Evolutionary conservation across 1,140 invertebrate species (phyloP), one percentile per base, ranked within the genome.

Genomic region (Wasmannia auropunctata): DNA sequence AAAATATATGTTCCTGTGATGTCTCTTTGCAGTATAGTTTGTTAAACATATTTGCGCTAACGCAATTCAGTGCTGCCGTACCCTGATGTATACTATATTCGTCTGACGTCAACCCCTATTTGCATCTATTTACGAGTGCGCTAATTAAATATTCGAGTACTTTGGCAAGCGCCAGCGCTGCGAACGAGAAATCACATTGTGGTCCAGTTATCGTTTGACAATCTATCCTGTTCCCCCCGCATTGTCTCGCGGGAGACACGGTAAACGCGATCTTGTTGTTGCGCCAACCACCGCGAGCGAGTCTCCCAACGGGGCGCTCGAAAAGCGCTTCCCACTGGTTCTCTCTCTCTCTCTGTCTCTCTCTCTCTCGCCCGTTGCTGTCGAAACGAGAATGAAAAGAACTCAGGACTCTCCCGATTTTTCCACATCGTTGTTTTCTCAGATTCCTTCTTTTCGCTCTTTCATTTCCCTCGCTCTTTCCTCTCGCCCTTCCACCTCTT

Each of bases 321-420:
- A 60, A 60, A 69, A 28, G 10, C 51, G 25, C 28, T 80, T 28
- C n/a, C 10, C 40, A 14, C 51, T 70, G 77, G n/a, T n/a, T n/a
- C n/a, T n/a, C n/a, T n/a, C n/a, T n/a, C n/a, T n/a, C n/a, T n/a
- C n/a, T n/a, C n/a, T n/a, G n/a, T n/a, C n/a, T n/a, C n/a, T n/a
- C n/a, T n/a, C n/a, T n/a, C 28, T 75, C 4, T 46, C 5, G n/a
- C n/a, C n/a, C 77, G 10, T 31, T 54, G 46, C 16, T 28, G 2
- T 22, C 28, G 58, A 54, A 28, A 46, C 31, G 22, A 56, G 40
- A 62, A 63, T 46, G 22, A 84, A 85, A 86, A 65, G 46, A 49
- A n/a, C n/a, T n/a, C 43, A 40, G n/a, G 40, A 56, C 60, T n/a
- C n/a, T 85, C 28, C 10, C 43, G 6, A 88, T 83, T 51, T 84